Evolutionary conservation across 2,797 vertebrate genomes (phyloP).

Genomic region (Bradypodion ventrale): DNA sequence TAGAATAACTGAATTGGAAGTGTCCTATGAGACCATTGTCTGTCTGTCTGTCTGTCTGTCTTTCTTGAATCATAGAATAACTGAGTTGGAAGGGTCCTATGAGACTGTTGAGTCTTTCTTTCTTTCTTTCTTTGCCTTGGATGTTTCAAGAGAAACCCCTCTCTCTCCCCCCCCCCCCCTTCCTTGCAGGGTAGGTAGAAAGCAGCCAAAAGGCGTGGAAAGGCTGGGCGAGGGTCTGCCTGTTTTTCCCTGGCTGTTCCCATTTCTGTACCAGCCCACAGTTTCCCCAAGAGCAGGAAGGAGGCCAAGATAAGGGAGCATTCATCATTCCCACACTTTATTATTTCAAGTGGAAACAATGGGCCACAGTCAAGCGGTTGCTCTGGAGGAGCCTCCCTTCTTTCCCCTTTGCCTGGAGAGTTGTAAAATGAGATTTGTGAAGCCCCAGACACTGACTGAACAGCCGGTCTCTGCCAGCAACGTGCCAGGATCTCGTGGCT

Average conservation of each 20-base stretch:
- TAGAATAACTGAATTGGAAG: too few relatives aligned
- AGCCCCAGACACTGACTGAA: not conserved
- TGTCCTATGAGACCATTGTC: too few relatives aligned
- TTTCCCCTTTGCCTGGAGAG: constrained; percentile 1
- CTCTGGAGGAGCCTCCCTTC: not conserved
- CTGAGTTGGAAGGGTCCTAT: too few relatives aligned
- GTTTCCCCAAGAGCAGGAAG: constrained; percentile 64
- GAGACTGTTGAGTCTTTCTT: too few relatives aligned
- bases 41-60: too few relatives aligned
- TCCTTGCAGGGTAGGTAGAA: too few relatives aligned
- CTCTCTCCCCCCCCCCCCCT: too few relatives aligned
- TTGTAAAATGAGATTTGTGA: not conserved
- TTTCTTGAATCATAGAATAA: too few relatives aligned
- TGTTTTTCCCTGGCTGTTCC: constrained; percentile 70
- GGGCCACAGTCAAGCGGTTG: constrained; percentile 45
- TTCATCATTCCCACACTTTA: constrained; percentile 66
- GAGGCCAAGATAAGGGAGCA: constrained; percentile 74
- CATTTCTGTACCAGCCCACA: constrained; percentile 63
- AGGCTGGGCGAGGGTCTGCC: constrained; percentile 38
- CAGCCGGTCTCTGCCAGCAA: not conserved
- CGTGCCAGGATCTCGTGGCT: not conserved
- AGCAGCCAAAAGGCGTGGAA: not conserved
- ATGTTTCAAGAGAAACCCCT: too few relatives aligned
- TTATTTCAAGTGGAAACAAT: constrained; percentile 74
- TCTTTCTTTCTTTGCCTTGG: too few relatives aligned